A percentile compares a stretch with the other conserved stretches of the same genome.
These are phyloP conservation scores for Drosophila ambigua DNA, from an alignment of 1,140 invertebrate genomes.

Conservation along the genomic window DNA sequence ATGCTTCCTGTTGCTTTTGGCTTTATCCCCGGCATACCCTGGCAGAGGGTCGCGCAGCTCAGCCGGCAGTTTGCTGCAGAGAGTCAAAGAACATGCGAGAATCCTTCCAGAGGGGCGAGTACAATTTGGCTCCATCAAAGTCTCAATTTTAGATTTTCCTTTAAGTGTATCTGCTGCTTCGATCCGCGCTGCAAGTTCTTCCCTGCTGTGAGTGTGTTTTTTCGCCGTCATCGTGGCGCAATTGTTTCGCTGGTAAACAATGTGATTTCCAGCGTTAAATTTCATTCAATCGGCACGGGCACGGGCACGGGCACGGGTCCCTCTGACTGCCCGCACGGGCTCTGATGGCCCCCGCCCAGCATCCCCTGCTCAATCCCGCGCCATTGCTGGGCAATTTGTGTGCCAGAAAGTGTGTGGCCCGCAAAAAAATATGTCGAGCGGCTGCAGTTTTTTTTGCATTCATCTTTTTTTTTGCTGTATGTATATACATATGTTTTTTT, in stretches of 20 bases:
- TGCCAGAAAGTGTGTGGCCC: conserved; percentile 16
- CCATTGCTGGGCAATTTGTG: conserved; percentile 58
- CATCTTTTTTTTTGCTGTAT: neutral
- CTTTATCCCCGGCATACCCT: neutral
- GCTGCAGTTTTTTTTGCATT: conserved; percentile 7
- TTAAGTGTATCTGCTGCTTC: too few relatives aligned
- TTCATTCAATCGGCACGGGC: conserved; percentile 67
- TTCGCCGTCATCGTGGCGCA: conserved; percentile 23
- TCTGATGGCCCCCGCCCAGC: conserved; percentile 3
- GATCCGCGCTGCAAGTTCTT: too few relatives aligned
- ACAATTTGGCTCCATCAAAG: too few relatives aligned
- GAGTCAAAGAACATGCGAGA: too few relatives aligned
- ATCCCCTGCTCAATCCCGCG: conserved; percentile 17
- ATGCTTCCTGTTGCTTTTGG: conserved; percentile 18
- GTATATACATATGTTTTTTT: conserved; percentile 15
- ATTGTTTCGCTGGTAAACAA: conserved; percentile 71
- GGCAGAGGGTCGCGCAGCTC: too few relatives aligned
- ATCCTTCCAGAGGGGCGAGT: too few relatives aligned
- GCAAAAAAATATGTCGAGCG: conserved; percentile 47
- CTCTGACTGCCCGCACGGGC: neutral
- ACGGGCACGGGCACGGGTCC: conserved; percentile 1
- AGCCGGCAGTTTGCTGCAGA: too few relatives aligned
- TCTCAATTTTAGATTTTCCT: too few relatives aligned
- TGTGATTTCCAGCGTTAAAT: conserved; percentile 80
- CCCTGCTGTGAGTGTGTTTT: conserved; percentile 16